A percentile compares a stretch with the other conserved stretches of the same genome.
These are phyloP conservation scores for Zeuzera pyrina DNA, from an alignment of 2,888 invertebrate genomes.

Conservation along the genomic window DNA sequence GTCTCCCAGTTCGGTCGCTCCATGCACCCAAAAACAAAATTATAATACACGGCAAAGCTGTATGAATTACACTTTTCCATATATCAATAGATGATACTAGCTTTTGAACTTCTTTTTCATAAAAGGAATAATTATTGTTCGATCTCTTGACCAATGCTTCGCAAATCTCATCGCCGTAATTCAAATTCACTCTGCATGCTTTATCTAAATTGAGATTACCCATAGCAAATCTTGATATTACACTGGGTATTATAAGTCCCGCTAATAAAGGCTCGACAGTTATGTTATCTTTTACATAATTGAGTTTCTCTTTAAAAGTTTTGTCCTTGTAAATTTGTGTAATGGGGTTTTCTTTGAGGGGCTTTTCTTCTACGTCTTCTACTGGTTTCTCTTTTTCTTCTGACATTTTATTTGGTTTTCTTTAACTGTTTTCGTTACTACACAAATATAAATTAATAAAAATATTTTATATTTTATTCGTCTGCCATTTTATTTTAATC, in stretches of 20 bases:
- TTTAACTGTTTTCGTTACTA: too few species aligned
- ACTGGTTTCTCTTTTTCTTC: conserved; percentile 9
- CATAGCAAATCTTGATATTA: conserved; percentile 80
- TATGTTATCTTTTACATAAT: conserved; percentile 64
- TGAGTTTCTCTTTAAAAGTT: conserved; percentile 41
- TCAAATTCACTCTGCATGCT: conserved; percentile 54
- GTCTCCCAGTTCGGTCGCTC: conserved; percentile 73
- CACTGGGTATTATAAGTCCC: conserved; percentile 78
- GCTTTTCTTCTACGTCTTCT: conserved; percentile 46
- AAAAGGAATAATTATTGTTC: conserved; percentile 68
- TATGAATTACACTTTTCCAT: conserved; percentile 71
- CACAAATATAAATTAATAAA: too few species aligned
- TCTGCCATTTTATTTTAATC: conserved; percentile 15
- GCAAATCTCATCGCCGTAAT: conserved; percentile 47
- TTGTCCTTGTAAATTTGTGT: conserved; percentile 35
- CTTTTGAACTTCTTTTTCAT: conserved; percentile 76
- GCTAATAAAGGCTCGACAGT: conserved; percentile 83
- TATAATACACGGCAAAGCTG: conserved; percentile 68
- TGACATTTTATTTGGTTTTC: too few species aligned
- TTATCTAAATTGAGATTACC: conserved; percentile 59
- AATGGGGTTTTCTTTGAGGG: conserved; percentile 35
- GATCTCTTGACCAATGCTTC: conserved; percentile 46
- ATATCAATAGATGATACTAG: conserved; percentile 71
- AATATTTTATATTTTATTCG: neutral
- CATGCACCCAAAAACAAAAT: conserved; percentile 75